phyloP scores from a whole-genome alignment of 2,797 vertebrate genomes.

The Fringilla coelebs region DNA sequence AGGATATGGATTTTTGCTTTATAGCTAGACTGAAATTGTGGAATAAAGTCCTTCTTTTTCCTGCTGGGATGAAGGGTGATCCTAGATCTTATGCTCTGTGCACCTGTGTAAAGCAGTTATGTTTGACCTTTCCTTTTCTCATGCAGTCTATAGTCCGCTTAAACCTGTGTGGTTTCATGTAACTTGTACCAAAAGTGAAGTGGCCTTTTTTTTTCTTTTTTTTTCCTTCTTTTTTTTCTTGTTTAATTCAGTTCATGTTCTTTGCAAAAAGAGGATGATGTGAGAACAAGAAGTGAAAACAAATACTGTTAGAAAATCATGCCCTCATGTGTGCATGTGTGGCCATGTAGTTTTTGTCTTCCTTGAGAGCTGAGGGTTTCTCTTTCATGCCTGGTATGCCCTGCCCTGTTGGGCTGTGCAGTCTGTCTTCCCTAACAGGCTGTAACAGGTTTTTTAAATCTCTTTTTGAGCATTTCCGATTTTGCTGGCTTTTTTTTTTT shows the following conservation, averaged over 20 bases:
- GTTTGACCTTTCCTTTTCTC: neutral
- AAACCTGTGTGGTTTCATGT: neutral
- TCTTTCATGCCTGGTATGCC: neutral
- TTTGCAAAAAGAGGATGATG: neutral
- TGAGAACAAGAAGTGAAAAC: neutral
- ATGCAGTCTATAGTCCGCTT: neutral
- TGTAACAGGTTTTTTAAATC: neutral
- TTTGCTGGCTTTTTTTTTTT: neutral
- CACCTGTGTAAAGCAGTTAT: neutral
- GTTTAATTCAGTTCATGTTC: neutral
- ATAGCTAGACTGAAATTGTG: neutral
- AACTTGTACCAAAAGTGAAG: neutral
- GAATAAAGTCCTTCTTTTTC: neutral
- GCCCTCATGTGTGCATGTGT: fast-evolving
- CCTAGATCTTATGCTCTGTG: neutral
- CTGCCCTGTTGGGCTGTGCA: neutral
- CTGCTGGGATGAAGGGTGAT: neutral
- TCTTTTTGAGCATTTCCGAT: neutral
- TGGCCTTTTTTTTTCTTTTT: too few relatives aligned
- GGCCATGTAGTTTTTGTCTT: neutral
- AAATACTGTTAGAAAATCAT: neutral
- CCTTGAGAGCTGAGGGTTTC: neutral
- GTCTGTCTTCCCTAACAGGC: neutral
- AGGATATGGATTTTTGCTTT: neutral
- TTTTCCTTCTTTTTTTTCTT: too few relatives aligned